Conservation (phyloP, 2,888 invertebrate genomes). For the Mylabris sibirica region DNA sequence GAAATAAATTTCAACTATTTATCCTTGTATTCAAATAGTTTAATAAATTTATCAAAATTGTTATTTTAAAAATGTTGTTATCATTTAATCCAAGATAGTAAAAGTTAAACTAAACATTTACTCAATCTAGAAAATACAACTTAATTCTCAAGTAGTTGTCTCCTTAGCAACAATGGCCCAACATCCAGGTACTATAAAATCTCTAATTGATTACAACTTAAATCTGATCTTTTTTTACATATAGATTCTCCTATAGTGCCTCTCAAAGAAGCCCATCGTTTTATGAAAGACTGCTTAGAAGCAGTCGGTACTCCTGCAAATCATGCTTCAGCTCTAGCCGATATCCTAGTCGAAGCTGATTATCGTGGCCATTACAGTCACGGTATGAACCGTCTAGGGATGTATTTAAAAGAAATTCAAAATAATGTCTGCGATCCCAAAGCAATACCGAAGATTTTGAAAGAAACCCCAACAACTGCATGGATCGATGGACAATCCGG, state of each 20-base stretch:
- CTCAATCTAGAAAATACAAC: background rate
- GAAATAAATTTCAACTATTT: background rate
- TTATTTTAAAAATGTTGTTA: background rate
- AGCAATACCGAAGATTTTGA: conserved; percentile 66
- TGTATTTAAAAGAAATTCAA: conserved; percentile 30
- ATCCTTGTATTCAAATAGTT: background rate
- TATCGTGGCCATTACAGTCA: conserved; percentile 76
- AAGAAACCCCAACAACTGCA: conserved; percentile 64
- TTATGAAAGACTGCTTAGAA: conserved; percentile 66
- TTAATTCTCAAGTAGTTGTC: too few species aligned
- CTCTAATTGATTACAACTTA: too few species aligned
- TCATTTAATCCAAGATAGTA: background rate
- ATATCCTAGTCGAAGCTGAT: conserved; percentile 74
- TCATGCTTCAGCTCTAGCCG: conserved; percentile 72
- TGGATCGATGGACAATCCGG: conserved; percentile 74
- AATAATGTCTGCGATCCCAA: conserved; percentile 61
- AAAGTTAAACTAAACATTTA: background rate
- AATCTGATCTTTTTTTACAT: background rate
- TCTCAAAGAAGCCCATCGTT: conserved; percentile 64
- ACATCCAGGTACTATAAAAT: too few species aligned
- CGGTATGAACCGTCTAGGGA: conserved; percentile 71
- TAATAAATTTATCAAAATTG: conserved; percentile 3
- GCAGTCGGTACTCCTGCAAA: conserved; percentile 68
- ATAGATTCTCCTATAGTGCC: conserved; percentile 55
- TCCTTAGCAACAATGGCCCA: too few species aligned